Base-by-base conservation (phyloP, 1,140 invertebrate genomes). In the Dinoponera quadriceps region DNA sequence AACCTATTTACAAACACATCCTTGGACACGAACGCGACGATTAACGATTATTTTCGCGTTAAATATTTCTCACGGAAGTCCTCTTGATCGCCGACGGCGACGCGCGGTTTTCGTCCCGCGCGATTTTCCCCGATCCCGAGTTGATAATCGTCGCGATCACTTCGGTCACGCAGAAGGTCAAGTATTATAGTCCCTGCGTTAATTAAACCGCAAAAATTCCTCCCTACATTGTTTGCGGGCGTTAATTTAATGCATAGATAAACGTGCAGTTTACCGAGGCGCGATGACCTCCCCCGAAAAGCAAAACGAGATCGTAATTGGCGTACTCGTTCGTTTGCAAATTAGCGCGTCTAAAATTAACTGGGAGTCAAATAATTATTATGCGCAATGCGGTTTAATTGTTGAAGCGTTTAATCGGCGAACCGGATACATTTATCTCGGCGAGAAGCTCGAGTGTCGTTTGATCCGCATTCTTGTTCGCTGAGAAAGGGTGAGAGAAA, bases 201-300 rank as follows among this genome's bases (percentile, higher is more conserved):
- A 73, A 59, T 59, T 73, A 44, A 11, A 27, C 16, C 4, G 33
- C 38, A 59, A 73, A 55, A 73, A 59, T n/a, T 18, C 38, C 38
- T 11, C 3, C 38, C 9, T 25, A 57, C 4, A 44, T 9, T 4
- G 44, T 4, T 73, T 29, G 25, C 51, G 9, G 16, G 54, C 14
- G 38, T 11, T 59, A 14, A 18, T 73, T 44, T 73, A 44, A 73
- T 73, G 33, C 54, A 18, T 16, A 57, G 44, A 71, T 55, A 71
- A 55, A 54, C 33, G 29, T 20, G 7, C 29, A 20, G 54, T 16
- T 48, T 18, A 54, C 9, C 38, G 20, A 38, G 33, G 54, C 57
- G 54, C 3, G 44, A 57, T 59, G 54, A 73, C 29, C 38, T 44
- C 2, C 54, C 22, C 51, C 38, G 22, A 57, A 73, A 14, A 27